Conservation (phyloP, 30 jellyfish, hydroid and myxozoan genomes). For the Nemopilema nomurai region DNA sequence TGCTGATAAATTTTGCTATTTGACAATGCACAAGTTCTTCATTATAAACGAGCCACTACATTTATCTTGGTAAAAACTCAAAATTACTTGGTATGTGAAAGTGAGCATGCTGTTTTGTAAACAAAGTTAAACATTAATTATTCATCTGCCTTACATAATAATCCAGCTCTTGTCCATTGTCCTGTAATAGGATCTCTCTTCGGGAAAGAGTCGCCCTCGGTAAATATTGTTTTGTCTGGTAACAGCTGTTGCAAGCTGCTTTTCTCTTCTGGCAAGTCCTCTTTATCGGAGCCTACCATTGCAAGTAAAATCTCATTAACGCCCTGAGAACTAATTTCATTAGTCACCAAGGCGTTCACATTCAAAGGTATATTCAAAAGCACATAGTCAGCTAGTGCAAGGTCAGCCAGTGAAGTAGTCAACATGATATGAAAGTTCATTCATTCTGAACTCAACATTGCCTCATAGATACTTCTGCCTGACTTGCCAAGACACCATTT, state of each 20-base stretch:
- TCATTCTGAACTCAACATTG: not conserved
- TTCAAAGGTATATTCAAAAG: no score
- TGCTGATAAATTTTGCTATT: no score
- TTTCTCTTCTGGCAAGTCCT: not conserved
- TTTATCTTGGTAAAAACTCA: not conserved
- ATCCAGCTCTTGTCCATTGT: not conserved
- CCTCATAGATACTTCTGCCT: constrained; percentile 72
- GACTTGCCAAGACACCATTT: constrained; percentile 90
- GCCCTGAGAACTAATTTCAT: no score
- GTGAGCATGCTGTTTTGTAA: not conserved
- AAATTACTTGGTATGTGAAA: not conserved
- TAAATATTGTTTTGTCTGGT: not conserved
- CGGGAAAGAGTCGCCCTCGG: not conserved
- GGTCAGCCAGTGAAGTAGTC: no score
- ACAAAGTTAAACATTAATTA: not conserved
- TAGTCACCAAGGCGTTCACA: no score
- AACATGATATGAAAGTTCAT: no score
- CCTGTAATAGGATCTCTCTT: not conserved
- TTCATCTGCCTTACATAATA: not conserved
- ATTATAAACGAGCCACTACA: no score
- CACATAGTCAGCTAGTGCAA: no score
- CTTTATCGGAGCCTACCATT: not conserved
- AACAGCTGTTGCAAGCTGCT: not conserved
- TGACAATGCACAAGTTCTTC: no score
- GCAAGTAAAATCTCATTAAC: no score